Base-by-base conservation (phyloP, 2,113 vertebrate genomes). In the Phasianus colchicus region DNA sequence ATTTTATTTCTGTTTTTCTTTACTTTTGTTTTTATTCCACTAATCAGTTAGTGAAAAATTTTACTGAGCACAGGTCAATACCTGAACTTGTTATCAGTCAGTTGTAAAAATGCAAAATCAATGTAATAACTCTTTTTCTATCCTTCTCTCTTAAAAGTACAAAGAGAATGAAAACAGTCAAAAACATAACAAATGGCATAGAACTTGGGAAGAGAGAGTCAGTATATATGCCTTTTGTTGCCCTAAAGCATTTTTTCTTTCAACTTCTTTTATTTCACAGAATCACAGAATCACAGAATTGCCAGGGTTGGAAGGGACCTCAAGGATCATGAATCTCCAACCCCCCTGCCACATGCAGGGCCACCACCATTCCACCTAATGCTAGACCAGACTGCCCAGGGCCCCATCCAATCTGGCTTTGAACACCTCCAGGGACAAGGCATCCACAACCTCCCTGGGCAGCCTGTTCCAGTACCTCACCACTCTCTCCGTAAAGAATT, bases 181-280 rank as follows among this genome's bases (percentile, higher is more conserved):
- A 76, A 91, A 88, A 76, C 22, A 65, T 4, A 54, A 34, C 7
- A 48, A 83, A 80, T 8, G 15, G 5, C 16, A 77, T 14, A 2
- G 8, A 80, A 90, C 1, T 1, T 9, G 27, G 24, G 16, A 11
- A 83, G 24, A 80, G 13, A 7, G 30, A 86, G 9, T 1, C 42
- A 50, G 24, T 2, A 0, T 0, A 3, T 10, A 19, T 16, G 19
- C 66, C 30, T 66, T 66, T 76, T 50, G 0, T 0, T 73, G 22
- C 19, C 20, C 29, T 80, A 60, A 48, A 84, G 81, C 2, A 10
- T 66, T 82, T 66, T 5, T 71, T 90, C 14, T 50, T 86, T 57
- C 38, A 67, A 20, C 4, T 78, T 71, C 29, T 29, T 2, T 18
- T 50, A 25, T 63, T n/a, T n/a, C n/a, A n/a, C n/a, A n/a, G n/a